Conservation (phyloP, 2,797 vertebrate genomes). For the Taenioides sp. region DNA sequence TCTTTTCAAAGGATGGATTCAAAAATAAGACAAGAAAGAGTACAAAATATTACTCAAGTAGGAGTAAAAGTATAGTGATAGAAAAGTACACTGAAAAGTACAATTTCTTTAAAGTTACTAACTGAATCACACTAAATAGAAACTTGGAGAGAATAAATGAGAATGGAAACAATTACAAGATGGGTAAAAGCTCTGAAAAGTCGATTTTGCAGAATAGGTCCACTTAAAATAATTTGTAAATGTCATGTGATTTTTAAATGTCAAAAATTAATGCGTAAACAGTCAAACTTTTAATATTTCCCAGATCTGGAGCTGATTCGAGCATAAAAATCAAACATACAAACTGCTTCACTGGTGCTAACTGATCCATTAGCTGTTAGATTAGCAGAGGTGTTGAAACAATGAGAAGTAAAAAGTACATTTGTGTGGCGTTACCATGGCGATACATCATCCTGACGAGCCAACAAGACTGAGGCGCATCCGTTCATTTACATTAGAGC, state of each 20-base stretch:
- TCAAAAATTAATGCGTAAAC: too few species aligned
- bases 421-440: constrained; percentile 1
- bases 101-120: too few species aligned
- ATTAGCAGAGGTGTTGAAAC: neutral
- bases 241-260: neutral
- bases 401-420: neutral
- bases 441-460: neutral
- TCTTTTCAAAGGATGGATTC: too few species aligned
- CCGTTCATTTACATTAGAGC: neutral
- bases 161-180: too few species aligned
- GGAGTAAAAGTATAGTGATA: too few species aligned
- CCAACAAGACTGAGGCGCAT: neutral
- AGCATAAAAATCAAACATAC: neutral
- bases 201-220: too few species aligned
- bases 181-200: too few species aligned
- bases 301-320: neutral
- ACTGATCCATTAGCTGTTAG: neutral
- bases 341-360: neutral
- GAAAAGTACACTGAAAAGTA: too few species aligned
- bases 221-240: neutral
- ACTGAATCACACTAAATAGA: too few species aligned
- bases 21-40: too few species aligned
- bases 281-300: neutral
- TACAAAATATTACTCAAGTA: too few species aligned
- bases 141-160: too few species aligned